Conservation (phyloP, 2,888 invertebrate species). For the Empis stercorea region DNA sequence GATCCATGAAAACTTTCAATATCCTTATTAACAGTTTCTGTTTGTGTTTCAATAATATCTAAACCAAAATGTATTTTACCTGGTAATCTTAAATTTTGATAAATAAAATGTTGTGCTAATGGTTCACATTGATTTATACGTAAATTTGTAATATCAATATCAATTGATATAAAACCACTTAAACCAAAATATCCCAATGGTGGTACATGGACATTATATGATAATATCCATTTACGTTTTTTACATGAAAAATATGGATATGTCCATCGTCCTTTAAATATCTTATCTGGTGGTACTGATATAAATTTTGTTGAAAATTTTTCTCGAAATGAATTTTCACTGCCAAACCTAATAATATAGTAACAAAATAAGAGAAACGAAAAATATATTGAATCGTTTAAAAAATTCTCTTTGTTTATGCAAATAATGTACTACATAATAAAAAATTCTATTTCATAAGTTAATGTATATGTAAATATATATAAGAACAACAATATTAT, state of each 20-base stretch:
- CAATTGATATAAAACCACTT: conserved; percentile 52
- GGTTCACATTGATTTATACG: conserved; percentile 79
- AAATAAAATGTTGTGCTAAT: conserved; percentile 25
- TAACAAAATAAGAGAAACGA: not conserved
- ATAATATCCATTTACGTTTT: conserved; percentile 65
- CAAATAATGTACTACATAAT: no score
- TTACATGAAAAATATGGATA: conserved; percentile 78
- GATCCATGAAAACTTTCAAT: conserved; percentile 74
- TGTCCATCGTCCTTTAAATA: conserved; percentile 73
- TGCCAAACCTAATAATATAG: conserved; percentile 41
- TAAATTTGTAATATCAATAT: conserved; percentile 66
- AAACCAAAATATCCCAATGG: conserved; percentile 41
- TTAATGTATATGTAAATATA: no score
- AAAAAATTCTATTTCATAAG: no score
- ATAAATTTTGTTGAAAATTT: conserved; percentile 51
- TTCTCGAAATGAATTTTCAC: conserved; percentile 42
- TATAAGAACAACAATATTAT: no score
- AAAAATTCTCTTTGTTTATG: no score
- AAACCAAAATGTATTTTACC: not conserved
- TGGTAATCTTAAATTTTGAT: conserved; percentile 17
- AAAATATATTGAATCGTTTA: no score
- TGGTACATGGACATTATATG: conserved; percentile 61
- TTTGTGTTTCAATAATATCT: conserved; percentile 12
- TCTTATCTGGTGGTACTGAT: conserved; percentile 45
- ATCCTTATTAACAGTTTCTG: conserved; percentile 39